Evolutionary conservation across 2,888 invertebrate genomes (phyloP).

Genomic region (Tipula helvola): DNA sequence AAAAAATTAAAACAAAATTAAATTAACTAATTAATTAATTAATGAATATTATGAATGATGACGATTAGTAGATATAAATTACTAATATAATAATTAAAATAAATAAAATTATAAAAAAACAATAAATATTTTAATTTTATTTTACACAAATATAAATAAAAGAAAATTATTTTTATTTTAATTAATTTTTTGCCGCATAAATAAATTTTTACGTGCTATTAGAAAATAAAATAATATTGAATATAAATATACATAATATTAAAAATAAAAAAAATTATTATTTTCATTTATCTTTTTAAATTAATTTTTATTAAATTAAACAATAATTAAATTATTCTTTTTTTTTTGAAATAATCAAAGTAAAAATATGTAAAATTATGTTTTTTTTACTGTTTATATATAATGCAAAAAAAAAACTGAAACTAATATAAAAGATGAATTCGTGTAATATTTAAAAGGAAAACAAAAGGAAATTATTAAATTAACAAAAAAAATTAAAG

Average conservation of each 20-base stretch:
- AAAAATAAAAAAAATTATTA: not conserved
- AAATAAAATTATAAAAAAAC: not conserved
- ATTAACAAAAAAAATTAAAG: not conserved
- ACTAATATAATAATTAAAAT: not conserved
- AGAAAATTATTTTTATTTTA: not conserved
- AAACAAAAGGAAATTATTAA: not conserved
- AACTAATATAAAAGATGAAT: not conserved
- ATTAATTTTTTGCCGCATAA: not conserved
- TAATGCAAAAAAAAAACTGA: not conserved
- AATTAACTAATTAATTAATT: not conserved
- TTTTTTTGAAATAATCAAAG: not conserved
- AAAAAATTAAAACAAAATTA: not conserved
- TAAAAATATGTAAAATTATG: slow-evolving; percentile 4
- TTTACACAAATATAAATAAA: not conserved
- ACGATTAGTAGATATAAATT: not conserved
- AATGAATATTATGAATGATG: slow-evolving; percentile 4
- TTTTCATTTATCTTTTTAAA: not conserved
- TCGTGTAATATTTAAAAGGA: not conserved
- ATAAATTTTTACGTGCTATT: not conserved
- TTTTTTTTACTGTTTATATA: not conserved
- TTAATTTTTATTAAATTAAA: not conserved
- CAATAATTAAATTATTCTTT: not conserved
- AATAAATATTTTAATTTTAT: slow-evolving; percentile 4
- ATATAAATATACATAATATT: not conserved
- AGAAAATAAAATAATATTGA: not conserved